These are phyloP conservation scores for Cinclus cinclus DNA, from an alignment of 2,113 vertebrate genomes.

Conservation along the genomic window DNA sequence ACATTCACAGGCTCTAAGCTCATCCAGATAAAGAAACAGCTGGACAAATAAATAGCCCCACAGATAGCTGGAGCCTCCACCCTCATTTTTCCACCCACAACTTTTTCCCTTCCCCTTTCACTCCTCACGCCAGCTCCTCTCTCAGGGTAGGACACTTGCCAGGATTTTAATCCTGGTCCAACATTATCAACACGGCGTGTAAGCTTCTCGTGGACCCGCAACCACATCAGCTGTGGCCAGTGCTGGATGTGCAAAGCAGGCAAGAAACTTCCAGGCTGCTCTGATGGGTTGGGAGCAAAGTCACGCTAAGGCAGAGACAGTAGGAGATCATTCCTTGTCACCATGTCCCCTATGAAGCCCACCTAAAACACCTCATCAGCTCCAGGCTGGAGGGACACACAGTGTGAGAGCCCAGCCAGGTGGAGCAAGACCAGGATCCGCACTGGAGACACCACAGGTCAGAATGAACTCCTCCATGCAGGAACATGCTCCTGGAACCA, in stretches of 20 bases:
- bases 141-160: background rate
- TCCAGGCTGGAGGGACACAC: background rate
- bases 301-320: background rate
- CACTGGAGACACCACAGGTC: background rate
- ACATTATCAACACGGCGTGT: background rate
- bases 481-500: background rate
- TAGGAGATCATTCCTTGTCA: background rate
- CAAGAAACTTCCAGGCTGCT: background rate
- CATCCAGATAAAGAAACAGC: conserved; percentile 43
- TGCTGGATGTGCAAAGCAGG: background rate
- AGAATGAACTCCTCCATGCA: background rate
- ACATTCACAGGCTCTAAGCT: conserved; percentile 15
- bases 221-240: background rate
- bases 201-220: background rate
- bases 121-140: background rate
- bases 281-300: background rate
- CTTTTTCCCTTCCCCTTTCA: conserved; percentile 7
- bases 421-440: background rate
- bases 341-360: background rate
- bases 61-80: conserved; percentile 33
- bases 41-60: conserved; percentile 55
- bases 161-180: background rate
- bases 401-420: background rate
- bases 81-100: conserved; percentile 54
- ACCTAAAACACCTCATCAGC: background rate